These are phyloP conservation scores for Callyntrura sp. DNA, from an alignment of 2,888 invertebrate genomes.

Conservation along the genomic window DNA sequence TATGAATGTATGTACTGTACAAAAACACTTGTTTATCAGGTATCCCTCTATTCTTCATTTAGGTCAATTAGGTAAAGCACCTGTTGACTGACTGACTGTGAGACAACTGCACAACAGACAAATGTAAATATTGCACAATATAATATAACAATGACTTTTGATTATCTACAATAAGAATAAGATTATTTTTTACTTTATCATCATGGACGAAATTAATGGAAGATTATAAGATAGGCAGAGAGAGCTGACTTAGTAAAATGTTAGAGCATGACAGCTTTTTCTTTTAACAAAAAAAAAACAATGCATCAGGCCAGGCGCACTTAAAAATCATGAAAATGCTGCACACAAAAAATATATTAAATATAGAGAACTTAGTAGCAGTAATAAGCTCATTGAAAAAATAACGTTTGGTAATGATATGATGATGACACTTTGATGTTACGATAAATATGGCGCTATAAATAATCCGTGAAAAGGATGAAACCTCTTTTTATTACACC, in stretches of 20 bases:
- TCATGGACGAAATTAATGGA: background rate
- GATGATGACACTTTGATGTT: background rate
- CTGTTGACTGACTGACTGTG: slow-evolving; percentile 64
- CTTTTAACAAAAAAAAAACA: slow-evolving; percentile 14
- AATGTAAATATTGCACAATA: slow-evolving; percentile 73
- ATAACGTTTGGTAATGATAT: slow-evolving; percentile 12
- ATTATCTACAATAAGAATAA: slow-evolving; percentile 28
- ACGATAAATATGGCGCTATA: background rate
- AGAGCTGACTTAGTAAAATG: background rate
- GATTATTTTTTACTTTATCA: slow-evolving; percentile 15
- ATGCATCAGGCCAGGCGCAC: background rate
- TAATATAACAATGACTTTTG: slow-evolving; percentile 50
- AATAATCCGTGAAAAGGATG: background rate
- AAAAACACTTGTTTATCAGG: slow-evolving; percentile 61
- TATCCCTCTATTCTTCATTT: slow-evolving; percentile 69
- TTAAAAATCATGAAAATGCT: slow-evolving; percentile 8
- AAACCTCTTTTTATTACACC: background rate
- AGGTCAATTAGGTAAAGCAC: slow-evolving; percentile 73
- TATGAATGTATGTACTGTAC: slow-evolving; percentile 46
- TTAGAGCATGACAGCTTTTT: slow-evolving; percentile 31
- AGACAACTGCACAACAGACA: slow-evolving; percentile 71
- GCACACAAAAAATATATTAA: slow-evolving; percentile 26
- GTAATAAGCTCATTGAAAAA: slow-evolving; percentile 28
- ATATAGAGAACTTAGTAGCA: too few species aligned
- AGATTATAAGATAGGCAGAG: background rate